phyloP scores from a whole-genome alignment of 2,797 vertebrate species.

The Enteromius fasciolatus region DNA sequence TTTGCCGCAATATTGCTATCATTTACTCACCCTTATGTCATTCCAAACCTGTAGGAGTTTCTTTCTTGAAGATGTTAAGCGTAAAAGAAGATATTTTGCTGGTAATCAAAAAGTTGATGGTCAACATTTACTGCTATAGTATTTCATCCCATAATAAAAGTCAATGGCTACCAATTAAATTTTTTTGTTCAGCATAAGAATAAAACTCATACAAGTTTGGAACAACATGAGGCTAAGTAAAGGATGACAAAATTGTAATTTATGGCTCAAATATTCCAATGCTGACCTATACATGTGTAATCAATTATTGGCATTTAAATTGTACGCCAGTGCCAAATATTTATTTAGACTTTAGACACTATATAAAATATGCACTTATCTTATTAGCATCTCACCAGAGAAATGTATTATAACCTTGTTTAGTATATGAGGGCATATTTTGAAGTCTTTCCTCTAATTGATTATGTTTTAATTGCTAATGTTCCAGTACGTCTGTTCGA shows the following conservation, averaged over 20 bases:
- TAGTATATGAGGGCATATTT: neutral
- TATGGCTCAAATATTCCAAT: neutral
- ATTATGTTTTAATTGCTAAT: neutral
- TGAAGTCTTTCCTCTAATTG: neutral
- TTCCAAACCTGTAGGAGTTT: neutral
- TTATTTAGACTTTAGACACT: neutral
- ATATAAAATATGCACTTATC: neutral
- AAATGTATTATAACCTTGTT: neutral
- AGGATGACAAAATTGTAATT: neutral
- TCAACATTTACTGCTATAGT: neutral
- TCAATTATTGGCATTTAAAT: neutral
- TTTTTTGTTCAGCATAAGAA: neutral
- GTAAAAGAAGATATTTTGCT: neutral
- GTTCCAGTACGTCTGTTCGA: neutral
- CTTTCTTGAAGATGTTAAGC: neutral
- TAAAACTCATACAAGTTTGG: neutral
- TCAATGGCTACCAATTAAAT: neutral
- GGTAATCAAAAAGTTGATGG: neutral
- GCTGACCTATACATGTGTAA: neutral
- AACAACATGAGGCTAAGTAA: neutral
- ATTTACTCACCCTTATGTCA: neutral
- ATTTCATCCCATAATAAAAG: neutral
- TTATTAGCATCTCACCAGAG: neutral
- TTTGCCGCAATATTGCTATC: neutral
- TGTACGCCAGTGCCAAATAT: neutral